Base-by-base conservation (phyloP, 2,888 invertebrate species). In the Sthenelais limicola region DNA sequence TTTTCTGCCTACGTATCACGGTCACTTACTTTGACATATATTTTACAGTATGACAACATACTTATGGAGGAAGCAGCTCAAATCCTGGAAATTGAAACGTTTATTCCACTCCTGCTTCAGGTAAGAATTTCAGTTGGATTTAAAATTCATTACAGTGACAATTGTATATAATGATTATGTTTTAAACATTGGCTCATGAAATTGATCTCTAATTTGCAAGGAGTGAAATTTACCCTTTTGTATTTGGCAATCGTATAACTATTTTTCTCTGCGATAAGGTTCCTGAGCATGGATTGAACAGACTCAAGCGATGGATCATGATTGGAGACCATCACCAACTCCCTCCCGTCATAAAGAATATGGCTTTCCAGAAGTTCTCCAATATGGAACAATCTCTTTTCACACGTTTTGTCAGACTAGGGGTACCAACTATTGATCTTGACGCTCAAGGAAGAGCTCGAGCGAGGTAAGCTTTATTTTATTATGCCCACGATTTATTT, bases 351-450 rank as follows among this genome's bases (percentile, higher is more conserved):
- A 98, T 99, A 58, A 99, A 99, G 89, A 99, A 99, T 88, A 98
- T 98, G 95, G 98, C 99, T 7, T 99, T 99, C 90, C 98, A 99
- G 89, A 99, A 99, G 87, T 99, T 97, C 89, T 97, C 96, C 71
- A 99, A 99, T 85, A 98, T 99, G 98, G 99, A 99, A 85, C 99
- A 99, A 89, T 97, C 97, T 70, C 90, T 99, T 51, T 99, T 99
- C 88, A 97, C 98, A 0, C 91, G 99, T 78, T 92, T 99, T 87
- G 98, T 99, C 18, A 90, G 98, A 7, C 90, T 99, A 0, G 98
- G 98, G 0, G 97, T 99, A 1, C 98, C 99, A 0, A 97, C 97
- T 0, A 95, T 99, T 0, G 96, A 98, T 86, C 89, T 99, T 74
- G 99, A 99, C 88, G 97, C 96, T 0, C 99, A 99, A 88, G 99